These are phyloP conservation scores for Aphidius colemani DNA, from an alignment of 2,888 invertebrate species.

Conservation along the genomic window DNA sequence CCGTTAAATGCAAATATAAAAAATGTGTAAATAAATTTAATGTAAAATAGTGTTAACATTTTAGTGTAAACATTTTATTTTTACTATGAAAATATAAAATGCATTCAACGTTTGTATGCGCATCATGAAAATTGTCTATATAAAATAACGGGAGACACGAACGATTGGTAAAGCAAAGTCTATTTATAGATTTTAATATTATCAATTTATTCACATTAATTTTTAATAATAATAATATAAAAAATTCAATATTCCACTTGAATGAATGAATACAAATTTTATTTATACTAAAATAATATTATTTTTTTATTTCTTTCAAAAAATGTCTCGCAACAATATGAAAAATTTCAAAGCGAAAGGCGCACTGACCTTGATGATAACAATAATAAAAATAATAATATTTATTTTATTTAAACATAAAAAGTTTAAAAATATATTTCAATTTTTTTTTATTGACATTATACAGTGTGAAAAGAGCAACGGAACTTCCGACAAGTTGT, in stretches of 20 bases:
- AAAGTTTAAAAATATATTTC: no score
- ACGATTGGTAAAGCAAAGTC: constrained; percentile 33
- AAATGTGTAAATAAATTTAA: constrained; percentile 11
- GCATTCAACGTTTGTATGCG: constrained; percentile 13
- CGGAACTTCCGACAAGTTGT: constrained; percentile 51
- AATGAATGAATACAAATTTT: not conserved
- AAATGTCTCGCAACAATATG: not conserved
- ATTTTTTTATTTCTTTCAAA: not conserved
- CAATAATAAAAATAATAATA: no score
- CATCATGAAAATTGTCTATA: constrained; percentile 16
- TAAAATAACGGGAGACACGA: constrained; percentile 51
- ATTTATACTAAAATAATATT: not conserved
- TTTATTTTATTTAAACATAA: no score
- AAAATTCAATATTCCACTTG: constrained; percentile 4
- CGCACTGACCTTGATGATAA: no score
- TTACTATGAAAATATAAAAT: not conserved
- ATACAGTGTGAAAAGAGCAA: constrained; percentile 42
- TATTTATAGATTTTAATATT: constrained; percentile 11
- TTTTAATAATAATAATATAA: no score
- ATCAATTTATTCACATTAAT: not conserved
- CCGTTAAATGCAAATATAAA: not conserved
- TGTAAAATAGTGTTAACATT: constrained; percentile 2
- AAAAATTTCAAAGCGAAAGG: not conserved
- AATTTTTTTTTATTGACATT: no score
- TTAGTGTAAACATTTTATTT: constrained; percentile 2